Percentiles rank a stretch among this genome's conserved stretches.
These are phyloP conservation scores for Mizuhopecten yessoensis DNA, from an alignment of 1,140 invertebrate genomes.

Conservation along the genomic window DNA sequence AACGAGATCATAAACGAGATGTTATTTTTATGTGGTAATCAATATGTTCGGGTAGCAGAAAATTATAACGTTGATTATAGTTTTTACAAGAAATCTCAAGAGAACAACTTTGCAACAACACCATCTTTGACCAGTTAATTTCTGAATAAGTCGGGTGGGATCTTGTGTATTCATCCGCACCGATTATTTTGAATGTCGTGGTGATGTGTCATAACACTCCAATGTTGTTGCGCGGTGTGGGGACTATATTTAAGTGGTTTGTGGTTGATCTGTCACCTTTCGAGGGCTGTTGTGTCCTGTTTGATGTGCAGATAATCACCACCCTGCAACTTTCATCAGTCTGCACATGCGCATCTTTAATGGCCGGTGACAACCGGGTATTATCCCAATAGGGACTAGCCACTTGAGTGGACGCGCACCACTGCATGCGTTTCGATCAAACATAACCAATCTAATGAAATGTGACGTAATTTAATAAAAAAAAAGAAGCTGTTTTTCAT, in stretches of 20 bases:
- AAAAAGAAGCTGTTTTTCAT: too few relatives aligned
- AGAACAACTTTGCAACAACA: not conserved
- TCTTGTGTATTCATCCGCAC: constrained; percentile 44
- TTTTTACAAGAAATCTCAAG: not conserved
- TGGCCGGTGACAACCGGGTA: not conserved
- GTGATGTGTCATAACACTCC: constrained; percentile 23
- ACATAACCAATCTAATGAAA: too few relatives aligned
- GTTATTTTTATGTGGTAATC: constrained; percentile 11
- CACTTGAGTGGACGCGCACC: too few relatives aligned
- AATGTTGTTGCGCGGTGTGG: constrained; percentile 1
- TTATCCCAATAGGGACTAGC: not conserved
- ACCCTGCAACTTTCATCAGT: not conserved
- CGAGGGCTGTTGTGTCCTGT: not conserved
- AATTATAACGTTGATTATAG: constrained; percentile 28
- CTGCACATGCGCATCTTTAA: not conserved
- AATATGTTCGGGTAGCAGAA: constrained; percentile 23
- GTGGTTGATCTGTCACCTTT: constrained; percentile 37
- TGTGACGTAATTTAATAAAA: too few relatives aligned
- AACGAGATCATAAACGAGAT: constrained; percentile 32
- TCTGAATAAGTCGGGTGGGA: not conserved
- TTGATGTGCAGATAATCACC: not conserved
- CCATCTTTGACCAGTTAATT: not conserved
- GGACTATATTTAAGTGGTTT: constrained; percentile 26
- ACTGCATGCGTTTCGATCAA: too few relatives aligned
- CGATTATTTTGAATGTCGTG: not conserved